phyloP scores from a whole-genome alignment of 1,140 invertebrate species.

The Ceratosolen solmsi region DNA sequence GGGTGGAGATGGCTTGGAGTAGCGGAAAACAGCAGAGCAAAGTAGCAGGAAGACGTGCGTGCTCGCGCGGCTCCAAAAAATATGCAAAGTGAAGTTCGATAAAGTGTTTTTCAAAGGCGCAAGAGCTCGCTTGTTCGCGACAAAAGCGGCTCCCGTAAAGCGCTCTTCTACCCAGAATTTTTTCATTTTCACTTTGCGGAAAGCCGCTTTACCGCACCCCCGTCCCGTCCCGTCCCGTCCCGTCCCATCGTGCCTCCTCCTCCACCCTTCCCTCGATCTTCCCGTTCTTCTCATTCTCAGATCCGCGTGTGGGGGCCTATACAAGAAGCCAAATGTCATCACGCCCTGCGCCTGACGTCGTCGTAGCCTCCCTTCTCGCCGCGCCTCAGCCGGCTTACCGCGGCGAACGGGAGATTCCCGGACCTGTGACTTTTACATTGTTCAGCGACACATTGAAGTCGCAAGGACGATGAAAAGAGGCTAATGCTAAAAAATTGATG shows the following conservation, averaged over 20 bases:
- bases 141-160: constrained; percentile 29
- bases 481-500: not conserved
- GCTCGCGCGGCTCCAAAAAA: not conserved
- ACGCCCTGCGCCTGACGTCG: constrained; percentile 25
- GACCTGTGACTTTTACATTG: not conserved
- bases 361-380: not conserved
- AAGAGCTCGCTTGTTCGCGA: not conserved
- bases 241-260: too few relatives aligned
- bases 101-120: constrained; percentile 38
- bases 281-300: constrained; percentile 2
- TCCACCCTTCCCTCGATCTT: not conserved
- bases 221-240: too few relatives aligned
- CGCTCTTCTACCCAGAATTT: constrained; percentile 23
- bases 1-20: not conserved
- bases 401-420: constrained; percentile 18
- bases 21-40: not conserved
- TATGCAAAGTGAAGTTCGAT: constrained; percentile 37
- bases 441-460: not conserved
- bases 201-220: not conserved
- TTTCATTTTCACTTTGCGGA: constrained; percentile 44
- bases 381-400: not conserved
- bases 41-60: not conserved
- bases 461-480: not conserved
- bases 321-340: not conserved
- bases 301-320: not conserved